Evolutionary conservation across 2,888 invertebrate species (phyloP), one percentile per base, ranked within the genome.

Genomic region (Gnatocerus cornutus): DNA sequence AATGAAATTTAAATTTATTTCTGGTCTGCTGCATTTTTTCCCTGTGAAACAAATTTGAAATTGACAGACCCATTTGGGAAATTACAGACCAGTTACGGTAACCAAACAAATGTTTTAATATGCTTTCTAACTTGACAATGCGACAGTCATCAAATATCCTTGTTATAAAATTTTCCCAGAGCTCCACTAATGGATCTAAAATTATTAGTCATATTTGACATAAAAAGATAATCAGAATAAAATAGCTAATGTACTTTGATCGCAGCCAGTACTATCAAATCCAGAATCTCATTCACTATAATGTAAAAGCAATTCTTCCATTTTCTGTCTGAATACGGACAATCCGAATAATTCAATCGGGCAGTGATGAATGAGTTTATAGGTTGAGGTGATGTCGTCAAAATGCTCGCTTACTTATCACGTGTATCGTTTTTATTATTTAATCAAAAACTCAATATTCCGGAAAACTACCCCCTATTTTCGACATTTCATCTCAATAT

Each of bases 221-320:
- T n/a, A 41, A 41, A 14, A 46, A 46, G 46, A 16, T 46, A 46
- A 46, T 46, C 46, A 53, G 10, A 33, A 53, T 33, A 53, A 53
- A 33, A n/a, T n/a, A 53, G 37, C 37, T 53, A 37, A 53, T 53
- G 53, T 8, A 16, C n/a, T 33, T 37, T 30, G 53, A 37, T 53
- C 29, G 37, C 13, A 29, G 27, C n/a, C n/a, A n/a, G 50, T 37
- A 37, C 13, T 37, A 53, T 53, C 53, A 33, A 14, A 53, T 53
- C n/a, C 53, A 53, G 53, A 37, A 53, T 53, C 53, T 53, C 53
- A 53, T 53, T 53, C 53, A 37, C 8, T 53, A 13, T 53, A 53
- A 53, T 53, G 37, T 53, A 53, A 53, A 53, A 37, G 53, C 53
- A 53, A 53, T 53, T 33, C 53, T 16, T 53, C 37, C 14, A 53